A percentile compares a stretch with the other conserved stretches of the same genome.
These are phyloP conservation scores for Merops nubicus DNA, from an alignment of 2,113 vertebrate genomes.

Conservation along the genomic window DNA sequence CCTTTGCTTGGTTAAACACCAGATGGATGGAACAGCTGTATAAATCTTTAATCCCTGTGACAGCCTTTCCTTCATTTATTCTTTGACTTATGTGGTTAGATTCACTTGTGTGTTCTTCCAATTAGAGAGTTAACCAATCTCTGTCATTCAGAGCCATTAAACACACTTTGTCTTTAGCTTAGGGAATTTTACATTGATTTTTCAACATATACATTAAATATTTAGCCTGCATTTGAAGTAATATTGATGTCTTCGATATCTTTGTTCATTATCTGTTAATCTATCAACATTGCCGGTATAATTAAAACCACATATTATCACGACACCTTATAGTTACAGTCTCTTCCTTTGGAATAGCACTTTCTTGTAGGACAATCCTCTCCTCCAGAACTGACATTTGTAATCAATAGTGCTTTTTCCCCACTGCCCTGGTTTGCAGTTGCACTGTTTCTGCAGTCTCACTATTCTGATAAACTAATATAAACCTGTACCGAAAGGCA, in stretches of 20 bases:
- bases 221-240: neutral
- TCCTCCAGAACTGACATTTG: neutral
- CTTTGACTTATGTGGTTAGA: conserved; percentile 13
- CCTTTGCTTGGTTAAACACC: conserved; percentile 58
- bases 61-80: conserved; percentile 44
- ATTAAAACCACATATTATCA: neutral
- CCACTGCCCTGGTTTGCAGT: neutral
- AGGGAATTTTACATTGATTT: conserved; percentile 6
- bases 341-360: neutral
- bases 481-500: neutral
- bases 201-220: conserved; percentile 18
- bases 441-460: neutral
- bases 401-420: neutral
- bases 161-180: neutral
- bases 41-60: conserved; percentile 45
- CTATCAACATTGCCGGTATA: neutral
- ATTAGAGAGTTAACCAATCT: conserved; percentile 10
- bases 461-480: neutral
- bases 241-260: neutral
- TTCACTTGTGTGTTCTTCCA: conserved; percentile 32
- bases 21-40: conserved; percentile 65
- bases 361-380: neutral
- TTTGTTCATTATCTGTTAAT: conserved; percentile 16
- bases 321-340: neutral
- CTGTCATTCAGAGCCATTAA: conserved; percentile 2